Conservation (phyloP, 2,797 vertebrate genomes). For the Varecia variegata region DNA sequence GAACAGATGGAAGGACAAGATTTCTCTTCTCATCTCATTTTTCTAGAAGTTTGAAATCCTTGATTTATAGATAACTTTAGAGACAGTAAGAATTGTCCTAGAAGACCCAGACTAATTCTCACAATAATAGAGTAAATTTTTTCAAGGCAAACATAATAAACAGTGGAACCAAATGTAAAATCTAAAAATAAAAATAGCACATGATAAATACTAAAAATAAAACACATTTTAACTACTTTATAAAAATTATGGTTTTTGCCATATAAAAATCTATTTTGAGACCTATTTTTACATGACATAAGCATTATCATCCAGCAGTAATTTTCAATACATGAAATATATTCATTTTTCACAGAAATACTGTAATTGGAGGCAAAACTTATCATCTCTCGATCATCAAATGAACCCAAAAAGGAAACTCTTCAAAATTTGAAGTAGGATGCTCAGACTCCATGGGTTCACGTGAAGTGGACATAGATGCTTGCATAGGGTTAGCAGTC, state of each 20-base stretch:
- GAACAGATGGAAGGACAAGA: neutral
- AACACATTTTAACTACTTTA: neutral
- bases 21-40: neutral
- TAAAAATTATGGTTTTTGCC: neutral
- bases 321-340: neutral
- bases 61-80: neutral
- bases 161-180: neutral
- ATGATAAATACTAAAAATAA: neutral
- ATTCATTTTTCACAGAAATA: neutral
- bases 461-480: neutral
- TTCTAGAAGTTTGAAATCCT: constrained; percentile 5
- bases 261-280: neutral
- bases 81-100: neutral
- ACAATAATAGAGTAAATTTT: neutral
- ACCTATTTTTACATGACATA: neutral
- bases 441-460: neutral
- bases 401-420: neutral
- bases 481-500: neutral
- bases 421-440: neutral
- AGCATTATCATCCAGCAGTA: neutral
- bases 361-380: neutral
- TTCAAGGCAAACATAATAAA: constrained; percentile 14
- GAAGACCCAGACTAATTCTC: constrained; percentile 30
- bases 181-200: neutral
- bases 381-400: neutral